Base-by-base conservation (phyloP, 2,797 vertebrate species). In the Pristis pectinata region DNA sequence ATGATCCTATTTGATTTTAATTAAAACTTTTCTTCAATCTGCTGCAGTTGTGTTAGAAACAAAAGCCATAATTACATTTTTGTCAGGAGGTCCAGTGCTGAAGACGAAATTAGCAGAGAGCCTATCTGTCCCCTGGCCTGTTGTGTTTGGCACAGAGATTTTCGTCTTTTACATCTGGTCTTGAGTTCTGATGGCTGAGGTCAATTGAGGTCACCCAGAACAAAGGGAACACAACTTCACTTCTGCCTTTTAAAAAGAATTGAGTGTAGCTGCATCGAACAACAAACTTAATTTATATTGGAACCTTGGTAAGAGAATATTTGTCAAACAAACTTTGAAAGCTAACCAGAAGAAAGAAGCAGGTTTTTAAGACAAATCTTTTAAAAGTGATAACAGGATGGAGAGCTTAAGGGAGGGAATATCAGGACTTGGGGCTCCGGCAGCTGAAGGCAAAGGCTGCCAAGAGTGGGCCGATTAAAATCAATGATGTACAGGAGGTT, bases 121-220 rank as follows among this genome's bases (percentile, higher is more conserved):
- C 44, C 92, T 27, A n/a, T 13, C 5, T 56, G 1, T n/a, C 70
- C 10, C 15, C 92, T 91, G 72, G 70, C 44, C 70, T 93, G 8
- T 93, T 74, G 92, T 15, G 27, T 94, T 94, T 94, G 92, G 92
- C 92, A 56, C 27, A 94, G 30, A 76, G 49, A 30, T 19, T 76
- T 76, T 44, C 70, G 49, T 76, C 24, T 70, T 94, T 76, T 70
- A 94, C 72, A 94, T 94, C 44, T 94, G 44, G 13, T 30, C 64
- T 34, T 72, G 70, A 53, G 67, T 93, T 93, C 92, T 53, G 41
- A 49, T 70, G 24, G 30, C n/a, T 53, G 70, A n/a, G 72, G 70
- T 94, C 49, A 19, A 76, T 17, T 94, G 11, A 53, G 44, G 30
- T 56, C 72, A 70, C 76, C 74, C 44, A 34, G 44, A 94, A 53